Conservation (phyloP, 2,797 vertebrate species). For the Alfaro cultratus region DNA sequence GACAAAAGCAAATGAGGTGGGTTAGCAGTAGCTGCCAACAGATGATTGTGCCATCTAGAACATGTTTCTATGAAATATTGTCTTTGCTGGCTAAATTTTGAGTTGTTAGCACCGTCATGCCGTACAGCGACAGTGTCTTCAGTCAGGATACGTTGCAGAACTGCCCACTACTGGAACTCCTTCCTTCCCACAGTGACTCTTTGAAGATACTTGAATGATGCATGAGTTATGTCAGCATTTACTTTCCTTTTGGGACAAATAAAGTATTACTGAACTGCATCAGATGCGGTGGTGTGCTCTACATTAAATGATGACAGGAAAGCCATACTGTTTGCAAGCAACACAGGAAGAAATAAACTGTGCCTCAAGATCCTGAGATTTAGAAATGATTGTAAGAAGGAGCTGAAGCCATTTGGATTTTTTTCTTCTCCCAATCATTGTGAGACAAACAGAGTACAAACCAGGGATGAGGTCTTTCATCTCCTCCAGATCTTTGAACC, state of each 20-base stretch:
- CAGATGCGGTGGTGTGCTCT: background rate
- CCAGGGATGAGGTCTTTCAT: background rate
- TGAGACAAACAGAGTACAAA: background rate
- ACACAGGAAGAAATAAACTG: background rate
- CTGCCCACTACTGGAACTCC: background rate
- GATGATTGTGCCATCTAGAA: background rate
- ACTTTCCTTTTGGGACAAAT: no score
- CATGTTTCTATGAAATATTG: background rate
- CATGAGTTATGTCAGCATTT: background rate
- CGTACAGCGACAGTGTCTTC: background rate
- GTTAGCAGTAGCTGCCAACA: background rate
- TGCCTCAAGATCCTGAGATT: background rate
- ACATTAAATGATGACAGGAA: background rate
- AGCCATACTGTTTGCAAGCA: background rate
- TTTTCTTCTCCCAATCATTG: background rate
- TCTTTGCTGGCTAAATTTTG: background rate
- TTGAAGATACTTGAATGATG: background rate
- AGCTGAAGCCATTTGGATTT: background rate
- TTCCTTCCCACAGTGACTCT: background rate
- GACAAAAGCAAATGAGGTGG: background rate
- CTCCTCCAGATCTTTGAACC: background rate
- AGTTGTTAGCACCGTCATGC: background rate
- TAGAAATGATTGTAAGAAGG: background rate
- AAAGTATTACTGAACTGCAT: no score
- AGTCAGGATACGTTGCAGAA: background rate